Conservation (phyloP, 2,888 invertebrate genomes). For the Isotomurus palustris region DNA sequence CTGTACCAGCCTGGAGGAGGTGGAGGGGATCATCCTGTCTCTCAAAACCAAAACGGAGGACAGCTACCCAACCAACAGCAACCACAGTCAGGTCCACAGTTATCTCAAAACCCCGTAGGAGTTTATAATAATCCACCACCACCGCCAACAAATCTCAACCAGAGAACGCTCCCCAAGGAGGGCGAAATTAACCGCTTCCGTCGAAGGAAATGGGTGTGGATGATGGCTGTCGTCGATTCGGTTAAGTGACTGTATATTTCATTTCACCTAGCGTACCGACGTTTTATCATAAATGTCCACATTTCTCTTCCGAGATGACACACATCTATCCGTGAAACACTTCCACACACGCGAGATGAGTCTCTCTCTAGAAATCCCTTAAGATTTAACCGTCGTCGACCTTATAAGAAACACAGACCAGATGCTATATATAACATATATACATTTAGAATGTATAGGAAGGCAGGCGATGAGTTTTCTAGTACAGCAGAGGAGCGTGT, state of each 20-base stretch:
- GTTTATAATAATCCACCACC: neutral
- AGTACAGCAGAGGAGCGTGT: neutral
- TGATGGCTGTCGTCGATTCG: constrained; percentile 33
- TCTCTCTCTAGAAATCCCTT: no score
- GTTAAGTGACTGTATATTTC: constrained; percentile 22
- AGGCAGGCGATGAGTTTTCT: neutral
- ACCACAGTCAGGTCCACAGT: neutral
- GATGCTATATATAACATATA: no score
- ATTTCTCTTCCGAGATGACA: no score
- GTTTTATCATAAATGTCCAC: no score
- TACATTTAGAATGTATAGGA: no score
- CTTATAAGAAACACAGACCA: no score
- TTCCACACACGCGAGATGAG: no score
- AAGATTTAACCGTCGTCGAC: no score
- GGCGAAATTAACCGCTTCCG: constrained; percentile 34
- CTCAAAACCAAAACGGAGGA: no score
- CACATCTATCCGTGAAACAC: no score
- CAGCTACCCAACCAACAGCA: neutral
- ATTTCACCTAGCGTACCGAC: neutral
- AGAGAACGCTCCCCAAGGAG: constrained; percentile 3
- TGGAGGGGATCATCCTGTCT: neutral
- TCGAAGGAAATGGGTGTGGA: constrained; percentile 38
- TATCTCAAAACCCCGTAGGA: neutral
- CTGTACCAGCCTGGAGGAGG: neutral
- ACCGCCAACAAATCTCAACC: neutral